Evolutionary conservation across 2,113 vertebrate genomes (phyloP).

Genomic region (Osmerus mordax): DNA sequence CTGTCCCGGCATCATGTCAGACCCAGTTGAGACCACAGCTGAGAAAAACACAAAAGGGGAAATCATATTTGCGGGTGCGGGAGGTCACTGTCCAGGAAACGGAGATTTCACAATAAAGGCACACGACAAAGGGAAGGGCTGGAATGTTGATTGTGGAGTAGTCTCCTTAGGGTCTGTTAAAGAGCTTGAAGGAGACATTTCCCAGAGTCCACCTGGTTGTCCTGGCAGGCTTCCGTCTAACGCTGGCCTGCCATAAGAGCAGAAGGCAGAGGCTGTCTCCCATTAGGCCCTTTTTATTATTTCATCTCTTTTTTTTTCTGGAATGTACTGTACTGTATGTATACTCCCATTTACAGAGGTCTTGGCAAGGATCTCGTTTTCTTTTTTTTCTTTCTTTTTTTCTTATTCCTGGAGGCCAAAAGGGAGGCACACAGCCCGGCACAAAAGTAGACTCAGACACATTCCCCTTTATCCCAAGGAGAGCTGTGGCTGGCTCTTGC

Average conservation of each 20-base stretch:
- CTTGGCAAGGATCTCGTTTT: constrained; percentile 28
- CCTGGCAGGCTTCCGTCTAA: constrained; percentile 34
- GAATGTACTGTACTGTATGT: constrained; percentile 22
- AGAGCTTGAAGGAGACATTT: constrained; percentile 17
- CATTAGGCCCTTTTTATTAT: constrained; percentile 32
- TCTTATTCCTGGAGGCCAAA: constrained; percentile 33
- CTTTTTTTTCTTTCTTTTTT: constrained; percentile 9
- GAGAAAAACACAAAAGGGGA: constrained; percentile 2
- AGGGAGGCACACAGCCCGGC: constrained; percentile 30
- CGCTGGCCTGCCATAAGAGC: constrained; percentile 33
- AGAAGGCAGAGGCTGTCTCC: constrained; percentile 34
- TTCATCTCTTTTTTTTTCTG: constrained; percentile 34
- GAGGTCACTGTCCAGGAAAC: background rate
- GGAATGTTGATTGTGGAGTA: background rate
- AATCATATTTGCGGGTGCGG: background rate
- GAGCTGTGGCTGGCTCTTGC: constrained; percentile 20
- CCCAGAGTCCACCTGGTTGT: constrained; percentile 24
- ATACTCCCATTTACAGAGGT: constrained; percentile 40
- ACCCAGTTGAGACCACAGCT: constrained; percentile 69
- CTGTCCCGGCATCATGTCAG: constrained; percentile 96
- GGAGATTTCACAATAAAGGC: too few species aligned
- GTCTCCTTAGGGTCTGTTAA: constrained; percentile 11
- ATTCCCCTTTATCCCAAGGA: constrained; percentile 46
- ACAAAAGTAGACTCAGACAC: constrained; percentile 45
- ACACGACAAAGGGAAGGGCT: too few species aligned